phyloP scores from a whole-genome alignment of 2,888 invertebrate genomes.

The Ichneumoninae sp. region DNA sequence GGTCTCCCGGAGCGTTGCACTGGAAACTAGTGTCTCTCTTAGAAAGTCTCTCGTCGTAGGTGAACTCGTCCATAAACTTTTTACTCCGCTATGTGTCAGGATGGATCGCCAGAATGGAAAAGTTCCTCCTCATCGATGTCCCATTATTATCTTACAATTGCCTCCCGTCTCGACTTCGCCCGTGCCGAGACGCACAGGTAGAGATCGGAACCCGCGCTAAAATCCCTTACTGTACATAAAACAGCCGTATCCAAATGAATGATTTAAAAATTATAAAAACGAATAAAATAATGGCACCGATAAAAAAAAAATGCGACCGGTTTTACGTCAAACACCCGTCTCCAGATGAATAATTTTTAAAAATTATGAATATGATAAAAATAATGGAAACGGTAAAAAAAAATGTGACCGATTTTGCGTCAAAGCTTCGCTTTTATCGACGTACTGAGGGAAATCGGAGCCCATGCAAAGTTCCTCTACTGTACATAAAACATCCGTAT shows the following conservation, averaged over 20 bases:
- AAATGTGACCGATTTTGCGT: no score
- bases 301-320: no score
- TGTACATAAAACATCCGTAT: no score
- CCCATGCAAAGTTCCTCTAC: no score
- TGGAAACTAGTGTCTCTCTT: conserved; percentile 52
- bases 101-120: conserved; percentile 26
- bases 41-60: conserved; percentile 48
- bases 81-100: neutral
- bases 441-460: neutral
- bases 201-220: neutral
- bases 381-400: no score
- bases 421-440: no score
- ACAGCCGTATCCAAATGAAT: no score
- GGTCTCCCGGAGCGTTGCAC: conserved; percentile 44
- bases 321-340: neutral
- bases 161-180: neutral
- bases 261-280: no score
- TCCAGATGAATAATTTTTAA: neutral
- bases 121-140: conserved; percentile 20
- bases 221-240: neutral
- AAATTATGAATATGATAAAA: no score
- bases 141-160: conserved; percentile 29
- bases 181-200: neutral
- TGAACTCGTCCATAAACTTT: conserved; percentile 13
- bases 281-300: no score